Percentiles rank a stretch among this genome's conserved stretches.
phyloP scores from a whole-genome alignment of 2,888 invertebrate genomes.

The Cephus nigrinus region DNA sequence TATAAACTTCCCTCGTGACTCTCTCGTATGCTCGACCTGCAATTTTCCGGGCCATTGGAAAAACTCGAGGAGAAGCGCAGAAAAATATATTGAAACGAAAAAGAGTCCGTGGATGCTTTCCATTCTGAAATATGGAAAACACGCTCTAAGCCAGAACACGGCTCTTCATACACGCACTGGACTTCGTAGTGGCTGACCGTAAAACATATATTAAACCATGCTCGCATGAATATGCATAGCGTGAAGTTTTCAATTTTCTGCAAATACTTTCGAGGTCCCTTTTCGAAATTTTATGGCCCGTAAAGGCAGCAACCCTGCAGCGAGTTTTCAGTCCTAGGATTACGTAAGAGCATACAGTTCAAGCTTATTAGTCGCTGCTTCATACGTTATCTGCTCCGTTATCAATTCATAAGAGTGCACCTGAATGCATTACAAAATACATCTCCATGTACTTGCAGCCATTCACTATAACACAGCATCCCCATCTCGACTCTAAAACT shows the following conservation, averaged over 20 bases:
- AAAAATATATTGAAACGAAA: neutral
- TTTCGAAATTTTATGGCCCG: slow-evolving; percentile 60
- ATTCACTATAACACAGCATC: too few species aligned
- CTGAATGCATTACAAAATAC: neutral
- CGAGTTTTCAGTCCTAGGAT: slow-evolving; percentile 33
- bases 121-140: neutral
- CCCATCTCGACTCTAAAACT: neutral
- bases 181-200: slow-evolving; percentile 37
- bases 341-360: slow-evolving; percentile 26
- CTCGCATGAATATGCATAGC: slow-evolving; percentile 60
- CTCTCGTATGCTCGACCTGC: neutral
- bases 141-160: neutral
- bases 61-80: neutral
- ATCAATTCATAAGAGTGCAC: neutral
- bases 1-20: neutral
- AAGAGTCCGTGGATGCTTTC: neutral
- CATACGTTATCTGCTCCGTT: neutral
- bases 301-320: slow-evolving; percentile 46
- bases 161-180: slow-evolving; percentile 20
- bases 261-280: slow-evolving; percentile 58
- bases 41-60: neutral
- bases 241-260: slow-evolving; percentile 62
- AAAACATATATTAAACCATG: slow-evolving; percentile 60
- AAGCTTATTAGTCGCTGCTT: slow-evolving; percentile 49
- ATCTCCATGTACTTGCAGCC: neutral